phyloP scores from a whole-genome alignment of 2,113 vertebrate species.

The Phaetusa simplex region DNA sequence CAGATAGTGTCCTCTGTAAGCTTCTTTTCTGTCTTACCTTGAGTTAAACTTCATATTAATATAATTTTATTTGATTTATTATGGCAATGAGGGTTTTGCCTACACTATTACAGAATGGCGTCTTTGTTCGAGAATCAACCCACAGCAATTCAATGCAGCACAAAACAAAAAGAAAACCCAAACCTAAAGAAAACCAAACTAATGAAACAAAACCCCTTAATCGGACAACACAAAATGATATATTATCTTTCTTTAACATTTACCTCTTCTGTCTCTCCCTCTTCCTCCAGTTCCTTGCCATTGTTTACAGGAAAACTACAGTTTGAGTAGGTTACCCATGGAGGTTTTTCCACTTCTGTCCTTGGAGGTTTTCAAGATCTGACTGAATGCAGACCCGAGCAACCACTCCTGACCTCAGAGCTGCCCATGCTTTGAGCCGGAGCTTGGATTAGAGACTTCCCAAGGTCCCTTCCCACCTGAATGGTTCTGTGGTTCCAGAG shows the following conservation, averaged over 20 bases:
- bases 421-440: neutral
- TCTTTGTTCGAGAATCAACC: neutral
- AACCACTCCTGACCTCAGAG: neutral
- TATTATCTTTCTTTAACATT: neutral
- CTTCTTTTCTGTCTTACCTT: neutral
- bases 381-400: neutral
- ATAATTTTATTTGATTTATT: neutral
- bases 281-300: neutral
- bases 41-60: neutral
- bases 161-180: neutral
- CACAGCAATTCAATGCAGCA: neutral
- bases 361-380: neutral
- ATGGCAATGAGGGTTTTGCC: neutral
- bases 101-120: neutral
- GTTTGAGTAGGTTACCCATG: neutral
- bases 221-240: neutral
- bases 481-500: neutral
- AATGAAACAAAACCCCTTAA: neutral
- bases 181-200: neutral
- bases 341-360: neutral
- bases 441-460: neutral
- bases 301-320: neutral
- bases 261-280: neutral
- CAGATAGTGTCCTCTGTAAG: neutral
- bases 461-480: neutral